phyloP scores from a whole-genome alignment of 2,888 invertebrate genomes.

The Beris morrisii region DNA sequence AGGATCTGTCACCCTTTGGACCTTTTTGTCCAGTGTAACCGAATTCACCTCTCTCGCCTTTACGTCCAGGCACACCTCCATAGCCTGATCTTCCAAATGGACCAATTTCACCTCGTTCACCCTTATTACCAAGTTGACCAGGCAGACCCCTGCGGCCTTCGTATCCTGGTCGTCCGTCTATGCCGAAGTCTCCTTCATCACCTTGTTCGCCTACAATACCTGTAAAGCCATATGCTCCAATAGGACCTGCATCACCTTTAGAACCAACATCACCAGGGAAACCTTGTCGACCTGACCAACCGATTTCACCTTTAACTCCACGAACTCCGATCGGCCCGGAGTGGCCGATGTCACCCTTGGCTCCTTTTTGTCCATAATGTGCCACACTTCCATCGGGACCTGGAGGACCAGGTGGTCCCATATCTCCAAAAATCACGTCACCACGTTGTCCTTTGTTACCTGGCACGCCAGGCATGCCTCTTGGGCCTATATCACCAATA shows the following conservation, averaged over 20 bases:
- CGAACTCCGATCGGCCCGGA: slow-evolving; percentile 60
- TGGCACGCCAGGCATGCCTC: slow-evolving; percentile 60
- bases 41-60: slow-evolving; percentile 59
- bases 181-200: slow-evolving; percentile 52
- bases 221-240: slow-evolving; percentile 46
- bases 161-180: slow-evolving; percentile 38
- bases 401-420: slow-evolving; percentile 48
- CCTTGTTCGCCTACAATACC: slow-evolving; percentile 57
- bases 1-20: slow-evolving; percentile 62
- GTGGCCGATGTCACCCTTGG: slow-evolving; percentile 61
- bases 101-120: slow-evolving; percentile 46
- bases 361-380: slow-evolving; percentile 55
- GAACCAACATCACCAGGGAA: slow-evolving; percentile 49
- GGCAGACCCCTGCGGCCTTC: slow-evolving; percentile 41
- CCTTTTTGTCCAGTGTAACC: slow-evolving; percentile 47
- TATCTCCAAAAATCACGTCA: slow-evolving; percentile 52
- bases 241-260: slow-evolving; percentile 32
- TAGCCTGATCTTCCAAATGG: slow-evolving; percentile 23
- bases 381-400: slow-evolving; percentile 56
- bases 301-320: slow-evolving; percentile 59
- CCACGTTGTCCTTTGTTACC: slow-evolving; percentile 58
- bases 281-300: slow-evolving; percentile 40
- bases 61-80: slow-evolving; percentile 46
- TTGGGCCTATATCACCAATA: slow-evolving; percentile 51
- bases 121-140: slow-evolving; percentile 49